Evolutionary conservation across 2,888 invertebrate genomes (phyloP).

Genomic region (Brenthis hecate): DNA sequence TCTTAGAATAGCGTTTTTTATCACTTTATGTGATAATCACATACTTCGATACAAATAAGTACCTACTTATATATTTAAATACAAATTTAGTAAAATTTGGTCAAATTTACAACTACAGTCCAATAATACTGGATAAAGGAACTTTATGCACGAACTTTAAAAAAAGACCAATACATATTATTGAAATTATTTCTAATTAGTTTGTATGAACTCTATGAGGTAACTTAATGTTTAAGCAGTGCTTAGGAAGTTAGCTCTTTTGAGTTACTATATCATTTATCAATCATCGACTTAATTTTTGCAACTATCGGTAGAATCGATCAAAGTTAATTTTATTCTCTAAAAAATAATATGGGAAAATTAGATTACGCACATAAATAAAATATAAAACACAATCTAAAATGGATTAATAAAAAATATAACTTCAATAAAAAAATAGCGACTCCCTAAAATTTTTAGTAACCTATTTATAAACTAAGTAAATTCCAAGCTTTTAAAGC

Average conservation of each 20-base stretch:
- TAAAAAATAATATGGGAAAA: too few species aligned
- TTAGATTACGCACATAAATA: slow-evolving; percentile 4
- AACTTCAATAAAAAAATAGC: too few species aligned
- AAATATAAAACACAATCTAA: slow-evolving; percentile 2
- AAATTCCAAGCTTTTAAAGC: slow-evolving; percentile 40
- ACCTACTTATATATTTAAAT: slow-evolving; percentile 32
- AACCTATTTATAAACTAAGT: slow-evolving; percentile 23
- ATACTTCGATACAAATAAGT: neutral
- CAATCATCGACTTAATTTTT: too few species aligned
- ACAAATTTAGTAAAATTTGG: slow-evolving; percentile 29
- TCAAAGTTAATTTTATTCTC: too few species aligned
- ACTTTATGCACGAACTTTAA: slow-evolving; percentile 42
- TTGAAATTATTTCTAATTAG: too few species aligned
- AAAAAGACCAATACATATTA: neutral
- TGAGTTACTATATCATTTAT: neutral
- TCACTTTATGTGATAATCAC: too few species aligned
- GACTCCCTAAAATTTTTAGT: neutral
- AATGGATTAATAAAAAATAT: neutral
- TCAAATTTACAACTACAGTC: slow-evolving; percentile 29
- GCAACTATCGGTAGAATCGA: too few species aligned
- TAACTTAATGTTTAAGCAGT: too few species aligned
- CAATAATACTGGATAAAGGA: slow-evolving; percentile 48
- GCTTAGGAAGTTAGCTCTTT: neutral
- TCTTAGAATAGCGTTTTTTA: too few species aligned
- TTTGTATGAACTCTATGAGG: too few species aligned